Evolutionary conservation across 2,113 vertebrate genomes (phyloP).

Genomic region (Plestiodon gilberti): DNA sequence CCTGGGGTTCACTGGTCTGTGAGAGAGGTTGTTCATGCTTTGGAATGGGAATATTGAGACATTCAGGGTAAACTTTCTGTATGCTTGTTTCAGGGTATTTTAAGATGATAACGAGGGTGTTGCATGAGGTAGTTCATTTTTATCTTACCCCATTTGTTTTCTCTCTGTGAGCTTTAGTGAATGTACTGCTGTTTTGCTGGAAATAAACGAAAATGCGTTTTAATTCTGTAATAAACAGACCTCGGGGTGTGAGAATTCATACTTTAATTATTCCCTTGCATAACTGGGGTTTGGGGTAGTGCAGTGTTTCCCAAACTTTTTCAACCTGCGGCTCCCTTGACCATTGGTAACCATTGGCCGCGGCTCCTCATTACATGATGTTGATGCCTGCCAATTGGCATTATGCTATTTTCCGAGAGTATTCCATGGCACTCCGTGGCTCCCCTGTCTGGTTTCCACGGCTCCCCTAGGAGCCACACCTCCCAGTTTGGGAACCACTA

Average conservation of each 20-base stretch:
- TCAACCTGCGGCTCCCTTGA: too few relatives aligned
- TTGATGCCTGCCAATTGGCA: too few relatives aligned
- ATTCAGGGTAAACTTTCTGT: too few relatives aligned
- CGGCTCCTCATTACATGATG: too few relatives aligned
- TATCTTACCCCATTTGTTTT: not conserved
- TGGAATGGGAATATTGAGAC: not conserved
- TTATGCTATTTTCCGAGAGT: too few relatives aligned
- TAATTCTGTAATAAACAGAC: not conserved
- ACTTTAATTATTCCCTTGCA: not conserved
- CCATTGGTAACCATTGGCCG: too few relatives aligned
- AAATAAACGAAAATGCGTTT: not conserved
- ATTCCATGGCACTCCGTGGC: too few relatives aligned
- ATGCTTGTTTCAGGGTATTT: not conserved
- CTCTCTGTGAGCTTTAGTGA: not conserved
- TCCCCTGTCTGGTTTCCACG: too few relatives aligned
- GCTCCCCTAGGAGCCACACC: too few relatives aligned
- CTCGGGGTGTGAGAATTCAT: not conserved
- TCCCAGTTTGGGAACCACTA: too few relatives aligned
- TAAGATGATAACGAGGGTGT: not conserved
- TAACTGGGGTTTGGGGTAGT: not conserved
- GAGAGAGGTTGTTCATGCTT: not conserved
- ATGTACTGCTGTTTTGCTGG: not conserved
- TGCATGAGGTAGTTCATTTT: not conserved
- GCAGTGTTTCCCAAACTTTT: too few relatives aligned
- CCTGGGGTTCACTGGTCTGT: not conserved